Base-by-base conservation (phyloP, 2,113 vertebrate species). In the Semicossyphus pulcher region DNA sequence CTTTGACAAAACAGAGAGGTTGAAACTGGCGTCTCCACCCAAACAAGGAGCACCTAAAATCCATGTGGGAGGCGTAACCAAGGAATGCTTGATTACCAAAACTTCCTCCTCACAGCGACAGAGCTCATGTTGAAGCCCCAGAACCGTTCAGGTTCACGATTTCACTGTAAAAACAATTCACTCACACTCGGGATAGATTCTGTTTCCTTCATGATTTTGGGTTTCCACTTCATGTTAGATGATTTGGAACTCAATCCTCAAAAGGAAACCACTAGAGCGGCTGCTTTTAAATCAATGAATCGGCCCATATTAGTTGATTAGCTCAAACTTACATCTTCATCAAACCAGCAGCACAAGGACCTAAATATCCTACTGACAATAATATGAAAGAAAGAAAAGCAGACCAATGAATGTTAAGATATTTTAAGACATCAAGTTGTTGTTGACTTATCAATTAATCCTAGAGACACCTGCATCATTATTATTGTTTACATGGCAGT, bases 41-140 rank as follows among this genome's bases (percentile, higher is more conserved):
- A 31, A 41, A 56, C 26, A n/a, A 12, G 1, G 20, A 70, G 53
- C 29, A 18, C 14, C 29, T 53, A 20, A 52, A 52, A 63, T 44
- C 54, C 77, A 28, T 15, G 10, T 54, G 2, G 26, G 44, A 59
- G 71, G 44, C 52, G 21, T 69, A 74, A 14, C 31, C 2, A 31
- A 7, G 20, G 41, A 64, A 52, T 51, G 31, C 63, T 25, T 54
- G 21, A 44, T 41, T 26, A 48, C 56, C 31, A 34, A 31, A 14
- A n/a, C 47, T 51, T 65, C 59, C 29, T 80, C 4, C 10, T 73
- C 10, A 37, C 15, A 28, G 37, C 32, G 5, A 3, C 52, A 25
- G 14, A 31, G 39, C 32, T 60, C 42, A 4, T 20, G 42, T 18
- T 9, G 11, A 53, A 61, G n/a, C 10, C 20, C 18, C 20, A 6